Evolutionary conservation across 2,888 invertebrate species (phyloP).

Genomic region (Odontothrips loti): DNA sequence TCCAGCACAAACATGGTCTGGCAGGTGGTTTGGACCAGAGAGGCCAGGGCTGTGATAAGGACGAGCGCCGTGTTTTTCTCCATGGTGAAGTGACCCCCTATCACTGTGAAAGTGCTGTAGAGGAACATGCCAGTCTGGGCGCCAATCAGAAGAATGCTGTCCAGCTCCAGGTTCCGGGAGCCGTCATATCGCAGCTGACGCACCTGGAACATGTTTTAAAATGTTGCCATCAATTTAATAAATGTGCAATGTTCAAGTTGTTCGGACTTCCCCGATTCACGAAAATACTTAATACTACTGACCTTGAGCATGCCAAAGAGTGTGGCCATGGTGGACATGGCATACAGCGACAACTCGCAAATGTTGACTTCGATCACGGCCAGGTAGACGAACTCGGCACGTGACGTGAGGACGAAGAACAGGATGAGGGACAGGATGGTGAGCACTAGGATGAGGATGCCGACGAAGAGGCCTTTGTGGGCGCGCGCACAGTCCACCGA

Average conservation of each 20-base stretch:
- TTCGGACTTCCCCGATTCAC: background rate
- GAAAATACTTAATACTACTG: too few species aligned
- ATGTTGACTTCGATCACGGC: constrained; percentile 87
- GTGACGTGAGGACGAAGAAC: constrained; percentile 82
- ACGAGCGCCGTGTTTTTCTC: constrained; percentile 76
- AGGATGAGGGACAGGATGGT: constrained; percentile 87
- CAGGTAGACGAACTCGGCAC: constrained; percentile 71
- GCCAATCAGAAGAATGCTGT: constrained; percentile 85
- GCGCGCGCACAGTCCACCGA: constrained; percentile 92
- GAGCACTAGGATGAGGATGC: constrained; percentile 78
- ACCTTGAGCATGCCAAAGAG: constrained; percentile 79
- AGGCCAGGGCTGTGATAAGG: constrained; percentile 76
- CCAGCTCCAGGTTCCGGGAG: constrained; percentile 73
- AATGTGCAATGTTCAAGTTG: background rate
- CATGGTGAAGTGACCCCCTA: constrained; percentile 84
- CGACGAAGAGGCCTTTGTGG: constrained; percentile 88
- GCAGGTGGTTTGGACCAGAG: constrained; percentile 80
- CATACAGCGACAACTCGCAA: constrained; percentile 80
- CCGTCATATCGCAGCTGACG: constrained; percentile 81
- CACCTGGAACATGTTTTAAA: constrained; percentile 55
- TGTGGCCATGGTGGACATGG: constrained; percentile 79
- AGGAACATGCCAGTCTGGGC: constrained; percentile 93
- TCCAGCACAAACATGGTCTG: constrained; percentile 90
- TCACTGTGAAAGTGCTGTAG: constrained; percentile 88
- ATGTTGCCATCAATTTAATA: too few species aligned